These are phyloP conservation scores for Gavialis gangeticus DNA, from an alignment of 2,113 vertebrate genomes.

Conservation along the genomic window DNA sequence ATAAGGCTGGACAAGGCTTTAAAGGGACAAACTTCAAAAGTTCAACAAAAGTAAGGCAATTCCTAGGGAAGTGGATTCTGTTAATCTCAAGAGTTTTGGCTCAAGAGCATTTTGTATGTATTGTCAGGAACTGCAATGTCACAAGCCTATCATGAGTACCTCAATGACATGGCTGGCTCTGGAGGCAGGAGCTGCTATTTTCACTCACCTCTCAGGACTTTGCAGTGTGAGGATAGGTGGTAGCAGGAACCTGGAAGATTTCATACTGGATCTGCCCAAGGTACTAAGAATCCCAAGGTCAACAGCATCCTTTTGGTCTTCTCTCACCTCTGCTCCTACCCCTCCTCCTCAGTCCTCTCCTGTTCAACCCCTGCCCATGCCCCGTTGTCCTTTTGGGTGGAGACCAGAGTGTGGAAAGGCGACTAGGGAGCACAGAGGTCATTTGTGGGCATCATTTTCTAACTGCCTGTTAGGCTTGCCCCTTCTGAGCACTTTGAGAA, in stretches of 20 bases:
- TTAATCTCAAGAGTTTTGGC: neutral
- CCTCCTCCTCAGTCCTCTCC: accelerated
- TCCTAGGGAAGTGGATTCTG: neutral
- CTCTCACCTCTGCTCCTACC: neutral
- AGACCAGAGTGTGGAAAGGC: neutral
- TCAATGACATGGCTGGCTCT: neutral
- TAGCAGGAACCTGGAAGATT: neutral
- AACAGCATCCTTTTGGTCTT: neutral
- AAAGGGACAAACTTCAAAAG: accelerated
- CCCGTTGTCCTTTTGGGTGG: neutral
- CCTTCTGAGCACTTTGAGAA: neutral
- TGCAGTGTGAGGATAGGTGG: neutral
- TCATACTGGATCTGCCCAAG: neutral
- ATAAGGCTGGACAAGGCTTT: neutral
- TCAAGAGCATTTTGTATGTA: neutral
- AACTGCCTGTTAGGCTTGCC: neutral
- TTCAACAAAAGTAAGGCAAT: neutral
- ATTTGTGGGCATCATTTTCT: neutral
- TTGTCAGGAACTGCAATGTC: neutral
- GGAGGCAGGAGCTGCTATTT: neutral
- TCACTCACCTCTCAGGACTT: neutral
- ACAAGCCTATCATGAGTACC: neutral
- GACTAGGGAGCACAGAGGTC: neutral
- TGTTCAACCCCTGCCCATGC: neutral
- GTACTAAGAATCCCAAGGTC: accelerated